These are phyloP conservation scores for Macheiramphus alcinus DNA, from an alignment of 2,113 vertebrate genomes.

Conservation along the genomic window DNA sequence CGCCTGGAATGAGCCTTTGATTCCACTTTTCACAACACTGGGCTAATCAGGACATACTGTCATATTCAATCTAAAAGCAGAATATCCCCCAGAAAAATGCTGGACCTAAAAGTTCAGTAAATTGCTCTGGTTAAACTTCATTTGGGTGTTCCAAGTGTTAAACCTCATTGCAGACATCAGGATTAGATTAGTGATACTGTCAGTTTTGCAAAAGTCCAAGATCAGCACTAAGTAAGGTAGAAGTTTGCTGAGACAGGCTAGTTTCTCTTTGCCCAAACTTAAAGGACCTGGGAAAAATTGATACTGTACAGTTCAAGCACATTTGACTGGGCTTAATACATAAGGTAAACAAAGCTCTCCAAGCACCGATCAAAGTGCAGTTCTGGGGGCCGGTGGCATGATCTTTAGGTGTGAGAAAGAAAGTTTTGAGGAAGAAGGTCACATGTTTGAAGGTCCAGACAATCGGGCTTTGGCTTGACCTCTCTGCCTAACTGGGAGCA, in stretches of 20 bases:
- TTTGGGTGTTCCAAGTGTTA: constrained; percentile 29
- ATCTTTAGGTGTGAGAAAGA: constrained; percentile 72
- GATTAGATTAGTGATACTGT: constrained; percentile 41
- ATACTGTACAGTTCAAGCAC: constrained; percentile 51
- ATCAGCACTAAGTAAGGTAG: background rate
- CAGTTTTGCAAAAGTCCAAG: constrained; percentile 13
- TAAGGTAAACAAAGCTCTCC: constrained; percentile 63
- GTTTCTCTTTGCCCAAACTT: background rate
- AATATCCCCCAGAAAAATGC: background rate
- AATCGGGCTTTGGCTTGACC: constrained; percentile 68
- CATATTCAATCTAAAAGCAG: constrained; percentile 18
- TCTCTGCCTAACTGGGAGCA: constrained; percentile 55
- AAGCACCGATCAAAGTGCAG: constrained; percentile 32
- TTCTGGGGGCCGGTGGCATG: constrained; percentile 50
- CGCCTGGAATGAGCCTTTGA: background rate
- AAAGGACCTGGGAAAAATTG: constrained; percentile 11
- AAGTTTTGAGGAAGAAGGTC: constrained; percentile 64
- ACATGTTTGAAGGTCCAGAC: constrained; percentile 63
- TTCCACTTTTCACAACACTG: background rate
- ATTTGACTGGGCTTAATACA: constrained; percentile 51
- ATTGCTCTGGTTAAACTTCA: background rate
- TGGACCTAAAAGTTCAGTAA: constrained; percentile 30
- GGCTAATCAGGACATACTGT: constrained; percentile 11
- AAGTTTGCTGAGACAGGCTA: background rate
- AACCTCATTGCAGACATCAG: constrained; percentile 31